Evolutionary conservation across 2,888 invertebrate species (phyloP).

Genomic region (Notocelia uddmanniana): DNA sequence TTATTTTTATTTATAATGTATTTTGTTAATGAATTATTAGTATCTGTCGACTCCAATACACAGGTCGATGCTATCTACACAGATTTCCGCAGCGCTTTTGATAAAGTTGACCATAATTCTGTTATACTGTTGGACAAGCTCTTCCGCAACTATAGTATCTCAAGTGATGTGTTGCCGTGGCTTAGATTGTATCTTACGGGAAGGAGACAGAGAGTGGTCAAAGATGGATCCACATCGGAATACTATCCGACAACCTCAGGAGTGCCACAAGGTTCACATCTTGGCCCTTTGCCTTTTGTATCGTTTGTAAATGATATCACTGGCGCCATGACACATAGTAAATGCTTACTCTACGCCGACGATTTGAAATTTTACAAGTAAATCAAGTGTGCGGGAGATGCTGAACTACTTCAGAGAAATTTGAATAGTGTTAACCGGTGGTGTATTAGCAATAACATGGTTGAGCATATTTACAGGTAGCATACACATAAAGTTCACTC

Average conservation of each 20-base stretch:
- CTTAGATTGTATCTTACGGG: background rate
- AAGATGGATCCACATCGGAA: background rate
- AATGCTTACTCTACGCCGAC: constrained; percentile 47
- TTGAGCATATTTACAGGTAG: constrained; percentile 39
- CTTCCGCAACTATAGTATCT: background rate
- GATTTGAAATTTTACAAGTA: constrained; percentile 47
- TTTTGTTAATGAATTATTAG: background rate
- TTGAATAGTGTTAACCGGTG: constrained; percentile 34
- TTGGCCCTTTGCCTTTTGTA: background rate
- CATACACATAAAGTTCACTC: constrained; percentile 42
- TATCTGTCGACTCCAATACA: background rate
- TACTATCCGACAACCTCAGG: background rate
- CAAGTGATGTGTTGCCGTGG: background rate
- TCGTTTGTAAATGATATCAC: background rate
- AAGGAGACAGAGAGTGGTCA: background rate
- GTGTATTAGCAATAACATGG: constrained; percentile 45
- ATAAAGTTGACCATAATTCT: constrained; percentile 11
- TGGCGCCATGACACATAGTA: constrained; percentile 8
- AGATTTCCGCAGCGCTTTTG: constrained; percentile 1
- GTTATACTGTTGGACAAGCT: background rate
- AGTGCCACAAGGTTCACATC: constrained; percentile 14
- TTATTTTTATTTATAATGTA: background rate
- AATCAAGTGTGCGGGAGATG: constrained; percentile 10
- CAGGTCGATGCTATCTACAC: background rate
- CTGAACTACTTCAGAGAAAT: constrained; percentile 39